phyloP scores from a whole-genome alignment of 2,797 vertebrate genomes.

The Allenopithecus nigroviridis region DNA sequence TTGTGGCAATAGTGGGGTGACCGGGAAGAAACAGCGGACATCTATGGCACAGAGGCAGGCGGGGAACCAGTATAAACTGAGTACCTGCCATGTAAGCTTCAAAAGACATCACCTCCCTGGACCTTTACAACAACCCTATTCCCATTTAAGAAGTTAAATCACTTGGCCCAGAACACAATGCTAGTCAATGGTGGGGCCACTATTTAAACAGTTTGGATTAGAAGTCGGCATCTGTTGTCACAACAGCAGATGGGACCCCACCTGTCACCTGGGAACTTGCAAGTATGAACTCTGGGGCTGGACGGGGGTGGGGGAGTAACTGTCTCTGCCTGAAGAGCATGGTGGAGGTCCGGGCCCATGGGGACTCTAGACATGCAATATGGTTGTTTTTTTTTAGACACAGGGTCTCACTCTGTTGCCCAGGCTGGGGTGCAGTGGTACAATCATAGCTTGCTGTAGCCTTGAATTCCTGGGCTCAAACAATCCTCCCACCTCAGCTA shows the following conservation, averaged over 20 bases:
- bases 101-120: neutral
- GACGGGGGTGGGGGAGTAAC: no score
- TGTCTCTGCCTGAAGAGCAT: neutral
- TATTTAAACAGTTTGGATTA: neutral
- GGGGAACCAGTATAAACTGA: neutral
- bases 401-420: neutral
- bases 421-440: neutral
- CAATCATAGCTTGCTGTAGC: neutral
- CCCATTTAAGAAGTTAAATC: neutral
- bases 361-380: neutral
- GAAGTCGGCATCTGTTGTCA: neutral
- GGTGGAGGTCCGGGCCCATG: neutral
- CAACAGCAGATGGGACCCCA: neutral
- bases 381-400: neutral
- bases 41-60: neutral
- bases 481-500: neutral
- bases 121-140: neutral
- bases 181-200: neutral
- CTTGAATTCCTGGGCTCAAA: neutral
- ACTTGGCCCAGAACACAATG: neutral
- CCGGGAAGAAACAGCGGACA: neutral
- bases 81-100: neutral
- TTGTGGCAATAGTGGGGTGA: neutral
- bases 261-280: neutral
- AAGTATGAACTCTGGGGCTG: neutral